Base-by-base conservation (phyloP, 2,888 invertebrate species). In the Caenorhabditis sp. region DNA sequence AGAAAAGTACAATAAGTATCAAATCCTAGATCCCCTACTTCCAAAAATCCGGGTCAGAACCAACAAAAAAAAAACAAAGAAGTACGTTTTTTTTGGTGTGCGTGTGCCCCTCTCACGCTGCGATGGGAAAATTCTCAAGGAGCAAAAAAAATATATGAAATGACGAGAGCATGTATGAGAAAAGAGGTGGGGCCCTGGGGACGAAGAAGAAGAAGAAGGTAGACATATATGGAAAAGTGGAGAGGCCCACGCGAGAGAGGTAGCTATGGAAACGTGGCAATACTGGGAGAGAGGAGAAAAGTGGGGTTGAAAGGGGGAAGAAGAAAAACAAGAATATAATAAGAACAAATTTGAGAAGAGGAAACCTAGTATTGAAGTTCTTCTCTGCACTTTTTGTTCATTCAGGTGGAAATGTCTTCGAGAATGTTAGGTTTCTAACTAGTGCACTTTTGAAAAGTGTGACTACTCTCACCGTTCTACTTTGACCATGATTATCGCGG, bases 161-260 rank as follows among this genome's bases (percentile, higher is more conserved):
- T 47, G 19, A 47, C 19, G 47, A 47, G 47, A 47, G 47, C 47
- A 47, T 56, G 66, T n/a, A 38, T 47, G 35, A 69, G 38, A 51
- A 26, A 31, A 22, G 54, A 51, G 26, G 35, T 28, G 31, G 69
- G 26, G 51, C 31, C 41, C n/a, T n/a, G n/a, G n/a, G n/a, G n/a
- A n/a, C n/a, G n/a, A n/a, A n/a, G n/a, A n/a, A n/a, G n/a, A n/a
- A n/a, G 69, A 75, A 28, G 44, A 51, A 26, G 44, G 61, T 28
- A 59, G 41, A 4, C 31, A 12, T 6, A 47, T 47, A 68, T 6
- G 12, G 10, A 63, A 69, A 35, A 79, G 22, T 22, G 41, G 54
- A 63, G 58, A 49, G 31, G 5, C 19, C 19, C n/a, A 47, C 47
- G 7, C 19, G 7, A n/a, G 31, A 44, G 26, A 26, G 58, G 35